Percentiles rank a stretch among this genome's conserved stretches.
Evolutionary conservation across 2,113 vertebrate genomes (phyloP).

Genomic region (Aramus guarauna): DNA sequence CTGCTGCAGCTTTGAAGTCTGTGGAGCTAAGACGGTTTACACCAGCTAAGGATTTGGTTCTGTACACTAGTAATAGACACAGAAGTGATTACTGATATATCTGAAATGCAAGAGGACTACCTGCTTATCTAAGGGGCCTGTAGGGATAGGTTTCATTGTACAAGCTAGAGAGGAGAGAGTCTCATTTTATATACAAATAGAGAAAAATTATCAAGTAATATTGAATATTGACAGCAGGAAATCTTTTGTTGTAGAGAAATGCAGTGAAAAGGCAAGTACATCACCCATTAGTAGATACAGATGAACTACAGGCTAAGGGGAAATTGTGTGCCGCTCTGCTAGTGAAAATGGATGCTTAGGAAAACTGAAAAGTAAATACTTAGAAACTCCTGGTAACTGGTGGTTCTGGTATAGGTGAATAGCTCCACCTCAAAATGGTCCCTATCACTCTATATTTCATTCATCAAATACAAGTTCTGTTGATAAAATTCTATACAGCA

Average conservation of each 20-base stretch:
- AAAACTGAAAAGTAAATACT: not conserved
- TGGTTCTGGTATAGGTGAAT: not conserved
- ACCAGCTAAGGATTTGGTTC: not conserved
- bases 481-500: not conserved
- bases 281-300: not conserved
- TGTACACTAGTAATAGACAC: not conserved
- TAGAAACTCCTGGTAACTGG: not conserved
- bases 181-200: not conserved
- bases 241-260: not conserved
- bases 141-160: not conserved
- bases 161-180: not conserved
- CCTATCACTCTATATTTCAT: not conserved
- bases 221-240: not conserved
- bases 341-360: not conserved
- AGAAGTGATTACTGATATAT: not conserved
- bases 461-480: not conserved
- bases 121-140: not conserved
- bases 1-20: not conserved
- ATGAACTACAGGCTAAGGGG: not conserved
- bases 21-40: not conserved
- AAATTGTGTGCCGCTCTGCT: not conserved
- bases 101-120: not conserved
- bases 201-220: not conserved
- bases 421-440: not conserved
- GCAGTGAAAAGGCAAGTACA: not conserved